These are phyloP conservation scores for Xiphophorus hellerii DNA, from an alignment of 2,113 vertebrate species.

Conservation along the genomic window DNA sequence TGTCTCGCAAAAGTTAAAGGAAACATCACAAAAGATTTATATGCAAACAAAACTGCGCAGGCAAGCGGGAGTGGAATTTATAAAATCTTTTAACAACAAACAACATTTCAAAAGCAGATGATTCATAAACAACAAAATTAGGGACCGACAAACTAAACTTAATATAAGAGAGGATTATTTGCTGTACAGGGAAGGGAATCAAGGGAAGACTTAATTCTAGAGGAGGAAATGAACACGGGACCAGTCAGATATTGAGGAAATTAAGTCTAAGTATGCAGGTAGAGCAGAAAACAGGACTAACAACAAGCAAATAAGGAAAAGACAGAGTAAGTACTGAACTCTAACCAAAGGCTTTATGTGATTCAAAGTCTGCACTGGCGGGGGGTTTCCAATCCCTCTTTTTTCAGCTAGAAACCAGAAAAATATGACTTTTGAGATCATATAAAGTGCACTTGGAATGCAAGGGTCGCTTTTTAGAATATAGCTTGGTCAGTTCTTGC, in stretches of 20 bases:
- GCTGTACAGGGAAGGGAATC: too few species aligned
- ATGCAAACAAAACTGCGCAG: background rate
- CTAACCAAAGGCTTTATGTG: background rate
- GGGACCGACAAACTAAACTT: background rate
- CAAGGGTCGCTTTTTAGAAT: background rate
- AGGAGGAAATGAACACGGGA: background rate
- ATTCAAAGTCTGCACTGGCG: background rate
- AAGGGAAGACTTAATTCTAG: background rate
- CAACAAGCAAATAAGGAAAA: background rate
- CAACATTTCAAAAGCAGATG: background rate
- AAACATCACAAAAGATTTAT: background rate
- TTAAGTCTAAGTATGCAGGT: background rate
- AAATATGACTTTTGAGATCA: background rate
- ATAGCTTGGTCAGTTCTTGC: background rate
- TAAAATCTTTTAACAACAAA: background rate
- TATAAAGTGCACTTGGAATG: background rate
- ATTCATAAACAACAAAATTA: background rate
- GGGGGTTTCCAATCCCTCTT: background rate
- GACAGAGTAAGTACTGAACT: background rate
- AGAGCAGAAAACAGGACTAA: background rate
- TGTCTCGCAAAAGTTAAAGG: background rate
- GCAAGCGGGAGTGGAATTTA: background rate
- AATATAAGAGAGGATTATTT: background rate
- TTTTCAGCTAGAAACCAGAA: background rate
- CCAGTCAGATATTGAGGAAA: background rate